These are phyloP conservation scores for Brachionus sp. DNA, from an alignment of 1,140 invertebrate species.

Conservation along the genomic window DNA sequence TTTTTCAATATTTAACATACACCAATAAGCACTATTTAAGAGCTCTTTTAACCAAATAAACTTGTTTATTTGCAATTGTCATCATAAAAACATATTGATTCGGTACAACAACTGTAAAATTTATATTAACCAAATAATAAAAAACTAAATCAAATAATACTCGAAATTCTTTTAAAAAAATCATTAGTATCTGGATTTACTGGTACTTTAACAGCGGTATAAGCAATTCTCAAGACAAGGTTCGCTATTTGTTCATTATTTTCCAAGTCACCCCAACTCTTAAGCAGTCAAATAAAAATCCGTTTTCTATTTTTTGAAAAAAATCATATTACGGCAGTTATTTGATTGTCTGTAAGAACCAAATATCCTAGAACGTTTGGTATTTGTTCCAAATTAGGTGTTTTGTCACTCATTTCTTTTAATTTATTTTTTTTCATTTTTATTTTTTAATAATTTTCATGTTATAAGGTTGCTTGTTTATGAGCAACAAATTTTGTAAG, in stretches of 20 bases:
- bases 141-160: not conserved
- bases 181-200: constrained; percentile 45
- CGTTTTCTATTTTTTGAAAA: not conserved
- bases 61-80: constrained; percentile 40
- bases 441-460: not conserved
- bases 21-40: not conserved
- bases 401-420: constrained; percentile 24
- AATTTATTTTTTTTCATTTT: not conserved
- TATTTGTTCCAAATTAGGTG: constrained; percentile 31
- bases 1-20: not conserved
- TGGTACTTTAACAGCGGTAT: constrained; percentile 41
- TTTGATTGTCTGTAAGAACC: constrained; percentile 22
- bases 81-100: constrained; percentile 42
- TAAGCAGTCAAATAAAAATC: not conserved
- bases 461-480: not conserved
- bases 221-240: constrained; percentile 17
- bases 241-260: constrained; percentile 33
- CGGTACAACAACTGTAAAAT: constrained; percentile 10
- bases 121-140: not conserved
- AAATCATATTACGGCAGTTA: not conserved
- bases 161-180: constrained; percentile 45
- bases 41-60: constrained; percentile 37
- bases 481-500: not conserved
- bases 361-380: constrained; percentile 38
- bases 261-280: constrained; percentile 41